Conservation (phyloP, 2,888 invertebrate species). For the Seira ritae region DNA sequence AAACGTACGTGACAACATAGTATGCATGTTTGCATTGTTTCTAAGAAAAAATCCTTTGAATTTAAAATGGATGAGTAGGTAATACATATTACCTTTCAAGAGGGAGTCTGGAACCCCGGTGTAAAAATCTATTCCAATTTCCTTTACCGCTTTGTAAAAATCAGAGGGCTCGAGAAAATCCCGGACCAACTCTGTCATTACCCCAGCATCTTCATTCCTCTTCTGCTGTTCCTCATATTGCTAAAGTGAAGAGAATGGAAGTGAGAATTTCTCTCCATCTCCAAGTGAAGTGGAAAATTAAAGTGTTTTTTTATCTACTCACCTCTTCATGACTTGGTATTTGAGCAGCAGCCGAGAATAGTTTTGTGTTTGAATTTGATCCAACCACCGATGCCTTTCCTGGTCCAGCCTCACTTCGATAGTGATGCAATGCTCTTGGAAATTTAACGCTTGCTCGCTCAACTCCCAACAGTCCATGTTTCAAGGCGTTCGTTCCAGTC, state of each 20-base stretch:
- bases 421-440: constrained; percentile 26
- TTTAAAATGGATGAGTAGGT: no score
- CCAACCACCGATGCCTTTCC: background rate
- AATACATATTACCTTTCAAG: constrained; percentile 76
- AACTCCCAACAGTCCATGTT: constrained; percentile 46
- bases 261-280: no score
- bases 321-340: constrained; percentile 56
- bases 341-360: constrained; percentile 24
- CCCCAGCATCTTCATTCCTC: constrained; percentile 75
- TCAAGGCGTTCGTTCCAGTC: constrained; percentile 43
- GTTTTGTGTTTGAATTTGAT: background rate
- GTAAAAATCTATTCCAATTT: constrained; percentile 76
- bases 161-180: constrained; percentile 76
- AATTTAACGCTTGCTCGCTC: constrained; percentile 51
- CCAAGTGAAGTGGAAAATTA: background rate
- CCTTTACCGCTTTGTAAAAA: constrained; percentile 75
- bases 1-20: no score
- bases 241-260: constrained; percentile 58
- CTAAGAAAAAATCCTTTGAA: no score
- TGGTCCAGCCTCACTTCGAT: constrained; percentile 3
- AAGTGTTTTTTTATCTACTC: constrained; percentile 32
- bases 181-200: constrained; percentile 76
- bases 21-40: no score
- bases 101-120: constrained; percentile 77
- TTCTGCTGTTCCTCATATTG: constrained; percentile 74